Percentiles rank a stretch among this genome's conserved stretches.
These are phyloP conservation scores for Kuschelorhynchus macadamiae DNA, from an alignment of 2,888 invertebrate genomes.

Conservation along the genomic window DNA sequence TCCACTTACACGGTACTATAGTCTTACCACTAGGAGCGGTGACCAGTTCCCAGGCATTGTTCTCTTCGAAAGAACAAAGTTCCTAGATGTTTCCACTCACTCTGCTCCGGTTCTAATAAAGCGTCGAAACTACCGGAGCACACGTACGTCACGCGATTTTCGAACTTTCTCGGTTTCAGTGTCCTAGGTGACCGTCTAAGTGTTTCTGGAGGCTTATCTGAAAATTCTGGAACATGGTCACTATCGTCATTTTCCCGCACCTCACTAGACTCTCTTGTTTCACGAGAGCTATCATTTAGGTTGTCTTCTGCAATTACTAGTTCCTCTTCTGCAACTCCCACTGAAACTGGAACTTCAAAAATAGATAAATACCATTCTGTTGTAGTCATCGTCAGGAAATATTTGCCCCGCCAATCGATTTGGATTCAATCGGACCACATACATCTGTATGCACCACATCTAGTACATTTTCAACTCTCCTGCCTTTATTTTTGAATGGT, in stretches of 20 bases:
- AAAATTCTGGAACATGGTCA: neutral
- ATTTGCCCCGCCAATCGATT: neutral
- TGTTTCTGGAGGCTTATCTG: neutral
- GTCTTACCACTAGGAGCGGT: constrained; percentile 50
- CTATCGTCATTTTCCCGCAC: neutral
- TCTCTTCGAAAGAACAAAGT: constrained; percentile 54
- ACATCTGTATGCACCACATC: neutral
- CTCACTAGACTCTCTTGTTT: neutral
- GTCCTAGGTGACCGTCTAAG: neutral
- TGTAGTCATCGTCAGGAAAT: neutral
- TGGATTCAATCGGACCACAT: neutral
- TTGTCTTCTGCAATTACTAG: neutral
- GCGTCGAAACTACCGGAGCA: constrained; percentile 23
- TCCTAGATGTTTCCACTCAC: constrained; percentile 56
- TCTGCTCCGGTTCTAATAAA: constrained; percentile 48
- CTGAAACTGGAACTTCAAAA: neutral
- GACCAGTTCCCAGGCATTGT: constrained; percentile 56
- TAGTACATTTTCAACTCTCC: too few species aligned
- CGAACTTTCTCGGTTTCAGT: neutral
- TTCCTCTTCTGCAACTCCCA: neutral
- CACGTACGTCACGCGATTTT: neutral
- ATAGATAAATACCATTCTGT: neutral
- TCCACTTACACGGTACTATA: constrained; percentile 59
- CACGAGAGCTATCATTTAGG: neutral
- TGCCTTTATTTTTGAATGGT: too few species aligned